Evolutionary conservation across 92 coral and sea anemone species (phyloP), one percentile per base, ranked within the genome.

Genomic region (Actinostola sp.): DNA sequence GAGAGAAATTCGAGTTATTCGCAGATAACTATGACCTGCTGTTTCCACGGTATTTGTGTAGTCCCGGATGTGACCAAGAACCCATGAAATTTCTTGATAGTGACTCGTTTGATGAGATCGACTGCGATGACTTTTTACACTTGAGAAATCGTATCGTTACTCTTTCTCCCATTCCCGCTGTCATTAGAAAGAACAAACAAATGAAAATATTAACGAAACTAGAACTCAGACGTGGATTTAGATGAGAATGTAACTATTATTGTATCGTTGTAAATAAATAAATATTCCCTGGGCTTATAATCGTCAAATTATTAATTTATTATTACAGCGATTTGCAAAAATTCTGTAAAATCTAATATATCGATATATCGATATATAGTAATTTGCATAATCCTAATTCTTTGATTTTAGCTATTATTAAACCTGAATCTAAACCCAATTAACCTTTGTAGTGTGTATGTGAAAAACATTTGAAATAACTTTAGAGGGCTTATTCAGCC

Each of bases 111-210:
- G 58, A 44, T 55, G 85, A 72, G 12, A 89, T 86, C 42, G 94
- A 85, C 57, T 28, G 88, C 14, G 53, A 85, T 58, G 94, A 89
- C 53, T 89, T 38, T 56, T 67, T 89, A 33, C 76, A 85, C 50
- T 16, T 85, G 44, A 77, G 66, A 46, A 89, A 89, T 60, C 80
- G 94, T 9, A 60, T 81, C 0, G 85, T 81, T 16, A 44, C 67
- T 33, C 76, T 81, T 28, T 89, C 94, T 23, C 94, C 94, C 0
- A 19, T 39, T 17, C 82, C 78, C 41, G 74, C 70, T 21, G 66
- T 85, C 0, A 24, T 85, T 21, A 61, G 58, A 30, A 57, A 84
- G 4, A 70, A 64, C 29, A 31, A 33, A n/a, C 20, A 51, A 21
- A 13, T 2, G 5, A 57, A 57, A 30, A 28, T 38, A 27, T 27